Conservation (phyloP, 2,797 vertebrate genomes). For the Thamnophis elegans region DNA sequence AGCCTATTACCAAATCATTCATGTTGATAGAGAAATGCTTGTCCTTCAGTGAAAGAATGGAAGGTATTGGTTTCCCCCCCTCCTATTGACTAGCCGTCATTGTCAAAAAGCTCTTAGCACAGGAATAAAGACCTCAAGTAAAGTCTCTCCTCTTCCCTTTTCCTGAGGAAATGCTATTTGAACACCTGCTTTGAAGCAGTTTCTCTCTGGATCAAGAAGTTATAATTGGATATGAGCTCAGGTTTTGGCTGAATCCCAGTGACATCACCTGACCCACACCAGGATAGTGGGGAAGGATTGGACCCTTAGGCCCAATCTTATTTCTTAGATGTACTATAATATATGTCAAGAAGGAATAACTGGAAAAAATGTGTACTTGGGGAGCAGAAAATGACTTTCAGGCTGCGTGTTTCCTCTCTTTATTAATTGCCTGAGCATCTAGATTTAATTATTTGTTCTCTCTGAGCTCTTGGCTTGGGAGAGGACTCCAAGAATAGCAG, state of each 20-base stretch:
- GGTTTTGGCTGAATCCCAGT: neutral
- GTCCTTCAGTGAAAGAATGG: neutral
- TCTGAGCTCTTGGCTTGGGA: neutral
- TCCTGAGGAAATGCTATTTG: neutral
- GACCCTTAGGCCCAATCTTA: neutral
- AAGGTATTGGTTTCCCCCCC: too few relatives aligned
- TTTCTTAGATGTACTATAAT: neutral
- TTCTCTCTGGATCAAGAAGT: neutral
- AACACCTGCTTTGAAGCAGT: neutral
- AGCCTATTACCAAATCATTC: neutral
- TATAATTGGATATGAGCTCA: neutral
- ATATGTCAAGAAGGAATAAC: neutral
- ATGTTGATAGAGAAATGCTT: neutral
- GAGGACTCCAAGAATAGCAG: neutral
- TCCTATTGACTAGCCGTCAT: neutral
- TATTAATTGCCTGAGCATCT: neutral
- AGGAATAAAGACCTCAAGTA: neutral
- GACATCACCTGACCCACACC: neutral
- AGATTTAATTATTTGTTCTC: neutral
- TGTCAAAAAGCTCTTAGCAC: neutral
- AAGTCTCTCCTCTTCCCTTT: neutral
- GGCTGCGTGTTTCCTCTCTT: neutral
- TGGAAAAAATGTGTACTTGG: neutral
- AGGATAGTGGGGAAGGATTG: neutral
- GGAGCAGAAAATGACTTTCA: neutral